Evolutionary conservation across 2,797 vertebrate genomes (phyloP), one percentile per base, ranked within the genome.

Genomic region (Coilia nasus): DNA sequence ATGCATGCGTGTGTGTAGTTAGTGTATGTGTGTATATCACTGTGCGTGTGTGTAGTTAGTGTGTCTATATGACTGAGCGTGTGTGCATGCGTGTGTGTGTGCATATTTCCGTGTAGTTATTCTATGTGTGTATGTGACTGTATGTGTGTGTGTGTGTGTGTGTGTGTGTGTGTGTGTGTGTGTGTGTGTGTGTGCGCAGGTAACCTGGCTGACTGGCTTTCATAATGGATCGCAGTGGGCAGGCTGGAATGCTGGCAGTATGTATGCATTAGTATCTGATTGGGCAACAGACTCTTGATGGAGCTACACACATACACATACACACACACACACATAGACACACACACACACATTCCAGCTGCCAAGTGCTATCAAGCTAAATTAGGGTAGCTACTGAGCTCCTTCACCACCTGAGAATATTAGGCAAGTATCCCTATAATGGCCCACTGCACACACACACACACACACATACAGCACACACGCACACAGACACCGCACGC

Each of bases 151-250:
- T 19, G 57, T 15, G 31, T 6, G 67, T 35, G 25, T 25, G 67
- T 59, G 57, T 19, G 57, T 59, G 4, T 19, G 57, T 59, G 57
- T 59, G 17, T 19, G 31, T 67, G 9, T 86, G 83, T 59, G 0
- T 85, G 67, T 28, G 11, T 85, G 85, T 86, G 89, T 88, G 89
- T 90, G 88, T 90, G 89, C 86, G 85, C 67, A 89, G 67, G 85
- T 84, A 82, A 88, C 89, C 83, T 88, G 85, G 46, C 31, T 82
- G 87, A 57, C 9, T 57, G 56, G 35, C 35, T 41, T 41, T 5
- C 35, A 41, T 41, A 41, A 41, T 41, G 35, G 2, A 2, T 41
- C 35, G 2, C 35, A 41, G 35, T 2, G 35, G 35, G 35, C 2
- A 2, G 35, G 35, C 35, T 41, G 35, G 35, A 41, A 41, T 41